Percentiles rank a stretch among this genome's conserved stretches.
These are phyloP conservation scores for Phoxinus dragarum DNA, from an alignment of 2,797 vertebrate species.

Conservation along the genomic window DNA sequence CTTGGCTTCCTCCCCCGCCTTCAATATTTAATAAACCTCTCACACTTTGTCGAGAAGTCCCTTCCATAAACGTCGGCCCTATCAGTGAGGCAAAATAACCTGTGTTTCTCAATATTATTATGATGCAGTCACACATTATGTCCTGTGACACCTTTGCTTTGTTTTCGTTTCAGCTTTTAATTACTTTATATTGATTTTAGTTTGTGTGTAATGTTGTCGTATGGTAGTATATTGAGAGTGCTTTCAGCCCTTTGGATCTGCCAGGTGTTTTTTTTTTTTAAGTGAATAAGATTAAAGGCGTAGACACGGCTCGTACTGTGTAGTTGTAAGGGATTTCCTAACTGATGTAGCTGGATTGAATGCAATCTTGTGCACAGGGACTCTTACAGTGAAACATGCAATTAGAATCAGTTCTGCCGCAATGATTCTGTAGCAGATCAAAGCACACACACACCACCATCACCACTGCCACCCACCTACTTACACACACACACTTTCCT, in stretches of 20 bases:
- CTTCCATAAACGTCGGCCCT: slow-evolving; percentile 43
- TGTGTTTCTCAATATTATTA: slow-evolving; percentile 14
- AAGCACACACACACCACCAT: slow-evolving; percentile 29
- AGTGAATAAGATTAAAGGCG: slow-evolving; percentile 36
- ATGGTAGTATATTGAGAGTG: slow-evolving; percentile 5
- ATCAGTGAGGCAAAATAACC: slow-evolving; percentile 32
- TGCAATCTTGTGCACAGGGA: slow-evolving; percentile 40
- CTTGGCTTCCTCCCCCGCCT: slow-evolving; percentile 74
- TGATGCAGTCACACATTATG: slow-evolving; percentile 7
- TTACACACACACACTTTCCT: not conserved
- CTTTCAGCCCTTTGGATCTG: slow-evolving; percentile 31
- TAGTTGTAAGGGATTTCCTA: slow-evolving; percentile 49
- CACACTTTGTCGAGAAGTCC: slow-evolving; percentile 52
- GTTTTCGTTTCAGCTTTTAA: slow-evolving; percentile 47
- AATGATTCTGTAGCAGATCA: slow-evolving; percentile 50
- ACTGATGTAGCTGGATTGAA: slow-evolving; percentile 40
- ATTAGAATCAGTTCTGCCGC: slow-evolving; percentile 52
- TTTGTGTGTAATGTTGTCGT: slow-evolving; percentile 12
- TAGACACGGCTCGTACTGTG: slow-evolving; percentile 27
- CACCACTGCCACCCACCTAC: not conserved
- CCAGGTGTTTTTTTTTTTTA: slow-evolving; percentile 5
- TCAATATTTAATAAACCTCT: slow-evolving; percentile 81
- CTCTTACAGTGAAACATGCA: slow-evolving; percentile 52
- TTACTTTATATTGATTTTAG: slow-evolving; percentile 52
- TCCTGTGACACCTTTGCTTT: slow-evolving; percentile 23